These are phyloP conservation scores for Apamea epomidion DNA, from an alignment of 2,888 invertebrate genomes.

Conservation along the genomic window DNA sequence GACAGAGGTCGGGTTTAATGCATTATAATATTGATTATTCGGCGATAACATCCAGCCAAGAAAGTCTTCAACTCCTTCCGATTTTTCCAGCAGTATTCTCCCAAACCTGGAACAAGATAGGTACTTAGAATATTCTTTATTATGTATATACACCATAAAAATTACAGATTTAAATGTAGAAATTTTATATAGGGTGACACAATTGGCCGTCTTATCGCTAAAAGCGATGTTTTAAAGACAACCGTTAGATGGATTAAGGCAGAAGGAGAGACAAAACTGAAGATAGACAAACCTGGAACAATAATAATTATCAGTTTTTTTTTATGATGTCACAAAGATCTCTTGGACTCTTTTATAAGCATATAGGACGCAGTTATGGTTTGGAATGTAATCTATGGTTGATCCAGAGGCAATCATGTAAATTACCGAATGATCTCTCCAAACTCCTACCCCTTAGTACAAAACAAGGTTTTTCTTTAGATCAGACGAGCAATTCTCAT, in stretches of 20 bases:
- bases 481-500: no score
- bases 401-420: not conserved
- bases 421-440: not conserved
- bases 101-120: slow-evolving; percentile 76
- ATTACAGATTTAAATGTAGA: no score
- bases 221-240: no score
- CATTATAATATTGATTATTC: slow-evolving; percentile 69
- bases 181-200: no score
- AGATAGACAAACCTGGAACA: no score
- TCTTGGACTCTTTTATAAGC: not conserved
- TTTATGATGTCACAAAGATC: not conserved
- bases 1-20: slow-evolving; percentile 38
- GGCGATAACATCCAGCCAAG: slow-evolving; percentile 66
- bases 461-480: no score
- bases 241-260: no score
- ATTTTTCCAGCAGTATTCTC: slow-evolving; percentile 85
- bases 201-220: no score
- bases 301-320: not conserved
- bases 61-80: slow-evolving; percentile 71
- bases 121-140: no score
- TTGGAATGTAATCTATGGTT: not conserved
- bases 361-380: not conserved
- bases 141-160: no score
- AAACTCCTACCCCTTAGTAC: not conserved
- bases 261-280: no score